Evolutionary conservation across 2,113 vertebrate genomes (phyloP).

Genomic region (Brachyistius frenatus): DNA sequence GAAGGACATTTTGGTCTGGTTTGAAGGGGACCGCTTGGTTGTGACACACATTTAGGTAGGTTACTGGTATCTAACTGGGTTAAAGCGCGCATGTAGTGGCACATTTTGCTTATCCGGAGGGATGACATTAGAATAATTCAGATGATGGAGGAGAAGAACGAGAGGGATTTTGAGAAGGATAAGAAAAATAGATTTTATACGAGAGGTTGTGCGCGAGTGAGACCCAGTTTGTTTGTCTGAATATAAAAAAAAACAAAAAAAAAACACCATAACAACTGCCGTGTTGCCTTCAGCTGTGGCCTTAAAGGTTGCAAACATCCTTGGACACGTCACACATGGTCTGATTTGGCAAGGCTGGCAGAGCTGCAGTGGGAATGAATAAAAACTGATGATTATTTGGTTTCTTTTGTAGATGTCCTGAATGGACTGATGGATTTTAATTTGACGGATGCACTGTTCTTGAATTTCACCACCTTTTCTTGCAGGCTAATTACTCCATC

Average conservation of each 20-base stretch:
- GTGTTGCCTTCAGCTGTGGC: constrained; percentile 22
- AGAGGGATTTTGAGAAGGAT: neutral
- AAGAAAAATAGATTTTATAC: constrained; percentile 3
- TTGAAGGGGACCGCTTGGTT: constrained; percentile 55
- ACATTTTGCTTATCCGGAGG: constrained; percentile 38
- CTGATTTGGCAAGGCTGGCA: neutral
- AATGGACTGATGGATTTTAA: neutral
- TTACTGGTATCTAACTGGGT: constrained; percentile 72
- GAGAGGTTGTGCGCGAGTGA: neutral
- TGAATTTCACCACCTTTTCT: neutral
- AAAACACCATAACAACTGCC: neutral
- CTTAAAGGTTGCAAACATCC: constrained; percentile 9
- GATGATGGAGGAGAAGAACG: constrained; percentile 1
- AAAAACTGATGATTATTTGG: constrained; percentile 5
- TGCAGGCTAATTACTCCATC: neutral
- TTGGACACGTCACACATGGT: constrained; percentile 5
- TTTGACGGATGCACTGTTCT: neutral
- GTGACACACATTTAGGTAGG: constrained; percentile 80
- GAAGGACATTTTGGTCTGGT: constrained; percentile 81
- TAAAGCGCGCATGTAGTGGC: constrained; percentile 47
- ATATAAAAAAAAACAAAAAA: neutral
- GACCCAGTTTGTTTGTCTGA: constrained; percentile 19
- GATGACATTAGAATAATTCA: constrained; percentile 46
- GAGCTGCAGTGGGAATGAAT: neutral
- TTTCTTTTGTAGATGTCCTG: constrained; percentile 20